Conservation (phyloP, 2,113 vertebrate genomes). For the Periophthalmodon schlosseri region DNA sequence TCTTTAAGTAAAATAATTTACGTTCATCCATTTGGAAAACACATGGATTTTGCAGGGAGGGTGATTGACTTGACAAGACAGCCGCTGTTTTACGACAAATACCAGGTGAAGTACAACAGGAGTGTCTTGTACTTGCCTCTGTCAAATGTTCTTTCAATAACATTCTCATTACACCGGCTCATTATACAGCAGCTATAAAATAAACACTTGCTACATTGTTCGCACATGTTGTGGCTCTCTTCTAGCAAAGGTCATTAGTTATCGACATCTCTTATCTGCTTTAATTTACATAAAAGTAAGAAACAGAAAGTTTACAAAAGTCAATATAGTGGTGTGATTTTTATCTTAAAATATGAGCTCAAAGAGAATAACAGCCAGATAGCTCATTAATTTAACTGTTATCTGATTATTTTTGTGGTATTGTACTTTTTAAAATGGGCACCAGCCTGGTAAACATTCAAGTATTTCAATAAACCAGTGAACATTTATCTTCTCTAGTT, state of each 20-base stretch:
- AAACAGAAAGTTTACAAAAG: constrained; percentile 13
- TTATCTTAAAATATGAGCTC: constrained; percentile 12
- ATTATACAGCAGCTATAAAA: no score
- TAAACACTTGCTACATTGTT: not conserved
- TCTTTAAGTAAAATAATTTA: no score
- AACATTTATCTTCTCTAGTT: not conserved
- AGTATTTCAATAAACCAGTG: not conserved
- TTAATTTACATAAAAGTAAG: constrained; percentile 20
- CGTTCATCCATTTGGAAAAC: no score
- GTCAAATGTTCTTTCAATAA: no score
- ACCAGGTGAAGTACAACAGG: no score
- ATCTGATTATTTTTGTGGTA: not conserved
- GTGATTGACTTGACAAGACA: no score
- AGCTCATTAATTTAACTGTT: not conserved
- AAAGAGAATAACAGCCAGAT: not conserved
- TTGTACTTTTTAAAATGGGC: no score
- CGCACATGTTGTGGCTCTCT: constrained; percentile 18
- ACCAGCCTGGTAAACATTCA: not conserved
- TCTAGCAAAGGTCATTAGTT: constrained; percentile 39
- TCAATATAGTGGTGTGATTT: constrained; percentile 19
- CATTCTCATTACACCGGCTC: no score
- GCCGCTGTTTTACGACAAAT: no score
- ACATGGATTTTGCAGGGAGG: no score
- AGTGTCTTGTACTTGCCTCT: no score
- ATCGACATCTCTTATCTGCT: not conserved